Conservation (phyloP, 2,113 vertebrate species). For the Noturus placidus region DNA sequence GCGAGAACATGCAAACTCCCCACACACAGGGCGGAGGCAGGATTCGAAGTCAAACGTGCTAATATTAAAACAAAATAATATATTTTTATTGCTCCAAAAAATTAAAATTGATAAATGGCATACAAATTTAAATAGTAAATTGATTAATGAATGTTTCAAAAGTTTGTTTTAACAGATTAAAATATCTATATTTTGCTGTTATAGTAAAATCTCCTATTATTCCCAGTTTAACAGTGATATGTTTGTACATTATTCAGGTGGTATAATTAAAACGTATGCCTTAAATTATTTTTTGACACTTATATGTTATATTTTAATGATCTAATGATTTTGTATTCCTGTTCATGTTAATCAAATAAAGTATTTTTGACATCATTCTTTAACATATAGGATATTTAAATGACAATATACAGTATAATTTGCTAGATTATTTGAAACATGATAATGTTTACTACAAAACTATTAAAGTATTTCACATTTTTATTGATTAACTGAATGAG, state of each 20-base stretch:
- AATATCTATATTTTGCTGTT: background rate
- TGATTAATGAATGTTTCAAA: background rate
- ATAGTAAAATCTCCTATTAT: background rate
- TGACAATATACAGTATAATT: background rate
- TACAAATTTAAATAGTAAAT: background rate
- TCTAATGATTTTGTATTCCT: background rate
- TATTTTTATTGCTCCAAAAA: background rate
- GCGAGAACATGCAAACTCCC: no score
- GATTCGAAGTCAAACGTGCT: no score
- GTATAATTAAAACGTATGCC: background rate
- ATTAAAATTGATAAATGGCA: background rate
- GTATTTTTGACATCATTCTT: background rate
- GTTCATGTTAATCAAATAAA: background rate
- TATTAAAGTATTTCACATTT: background rate
- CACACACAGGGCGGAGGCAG: no score
- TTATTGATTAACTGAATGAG: background rate
- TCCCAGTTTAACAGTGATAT: background rate
- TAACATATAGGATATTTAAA: background rate
- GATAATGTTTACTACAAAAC: background rate
- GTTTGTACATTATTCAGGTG: background rate
- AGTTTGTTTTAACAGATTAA: background rate
- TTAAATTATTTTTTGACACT: background rate
- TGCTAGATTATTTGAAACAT: background rate
- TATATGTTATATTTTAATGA: background rate
- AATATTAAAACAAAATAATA: background rate